These are phyloP conservation scores for Drosophila stalkeri DNA, from an alignment of 2,888 invertebrate species.

Conservation along the genomic window DNA sequence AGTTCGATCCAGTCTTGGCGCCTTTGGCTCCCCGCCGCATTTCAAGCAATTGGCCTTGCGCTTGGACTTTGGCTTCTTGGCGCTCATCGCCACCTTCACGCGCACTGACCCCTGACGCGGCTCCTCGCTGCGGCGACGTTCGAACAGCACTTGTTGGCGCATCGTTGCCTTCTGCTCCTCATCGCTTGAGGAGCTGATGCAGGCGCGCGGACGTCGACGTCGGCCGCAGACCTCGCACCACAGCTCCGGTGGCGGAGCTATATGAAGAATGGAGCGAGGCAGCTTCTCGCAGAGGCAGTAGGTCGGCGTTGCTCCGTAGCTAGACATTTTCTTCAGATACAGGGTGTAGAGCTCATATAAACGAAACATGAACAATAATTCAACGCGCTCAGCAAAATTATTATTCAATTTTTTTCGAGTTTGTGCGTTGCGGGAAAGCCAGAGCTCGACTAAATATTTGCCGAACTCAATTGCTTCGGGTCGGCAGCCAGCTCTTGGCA, in stretches of 20 bases:
- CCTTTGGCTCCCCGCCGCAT: slow-evolving; percentile 19
- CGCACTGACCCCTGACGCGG: slow-evolving; percentile 7
- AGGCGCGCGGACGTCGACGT: slow-evolving; percentile 37
- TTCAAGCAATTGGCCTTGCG: slow-evolving; percentile 24
- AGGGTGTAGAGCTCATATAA: slow-evolving; percentile 64
- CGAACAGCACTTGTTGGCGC: slow-evolving; percentile 11
- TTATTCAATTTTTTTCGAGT: neutral
- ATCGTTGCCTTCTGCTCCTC: slow-evolving; percentile 38
- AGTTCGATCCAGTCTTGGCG: neutral
- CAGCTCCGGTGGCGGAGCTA: slow-evolving; percentile 22
- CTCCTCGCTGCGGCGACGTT: slow-evolving; percentile 26
- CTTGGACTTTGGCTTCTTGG: slow-evolving; percentile 34
- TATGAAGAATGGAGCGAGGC: slow-evolving; percentile 57
- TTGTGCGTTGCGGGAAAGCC: slow-evolving; percentile 9
- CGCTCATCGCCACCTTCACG: slow-evolving; percentile 39
- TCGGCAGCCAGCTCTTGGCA: slow-evolving; percentile 5
- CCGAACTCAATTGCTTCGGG: neutral
- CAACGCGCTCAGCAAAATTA: neutral
- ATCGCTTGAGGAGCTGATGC: slow-evolving; percentile 51
- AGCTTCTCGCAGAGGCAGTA: slow-evolving; percentile 67
- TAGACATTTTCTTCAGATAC: slow-evolving; percentile 56
- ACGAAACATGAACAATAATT: slow-evolving; percentile 61
- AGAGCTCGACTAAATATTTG: slow-evolving; percentile 18
- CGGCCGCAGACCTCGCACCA: slow-evolving; percentile 59
- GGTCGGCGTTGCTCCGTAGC: slow-evolving; percentile 8